A percentile compares a stretch with the other conserved stretches of the same genome.
These are phyloP conservation scores for Ginglymostoma cirratum DNA, from an alignment of 2,113 vertebrate genomes.

Conservation along the genomic window DNA sequence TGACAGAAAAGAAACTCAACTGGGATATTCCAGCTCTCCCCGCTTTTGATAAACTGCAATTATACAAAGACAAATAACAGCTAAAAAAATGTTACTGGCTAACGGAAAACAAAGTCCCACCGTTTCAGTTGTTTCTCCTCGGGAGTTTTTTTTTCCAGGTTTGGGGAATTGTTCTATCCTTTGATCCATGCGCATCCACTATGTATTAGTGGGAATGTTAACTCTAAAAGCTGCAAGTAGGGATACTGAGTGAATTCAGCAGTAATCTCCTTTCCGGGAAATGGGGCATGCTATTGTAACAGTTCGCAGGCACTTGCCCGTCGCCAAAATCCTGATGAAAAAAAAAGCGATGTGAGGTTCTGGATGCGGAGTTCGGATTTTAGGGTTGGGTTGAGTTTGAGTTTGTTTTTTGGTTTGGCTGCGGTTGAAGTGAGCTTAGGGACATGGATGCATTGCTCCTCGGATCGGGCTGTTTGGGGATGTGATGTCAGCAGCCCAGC, in stretches of 20 bases:
- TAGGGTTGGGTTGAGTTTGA: not conserved
- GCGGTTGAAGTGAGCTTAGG: not conserved
- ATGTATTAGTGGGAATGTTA: not conserved
- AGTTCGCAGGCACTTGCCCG: too few species aligned
- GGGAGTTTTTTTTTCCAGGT: not conserved
- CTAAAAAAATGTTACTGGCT: too few species aligned
- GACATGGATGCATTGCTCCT: not conserved
- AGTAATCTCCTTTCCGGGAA: too few species aligned
- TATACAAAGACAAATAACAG: not conserved
- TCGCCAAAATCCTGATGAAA: too few species aligned
- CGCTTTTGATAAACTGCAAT: not conserved
- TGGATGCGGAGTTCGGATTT: not conserved
- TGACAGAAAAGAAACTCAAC: too few species aligned
- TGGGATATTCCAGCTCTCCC: too few species aligned
- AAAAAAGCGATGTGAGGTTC: too few species aligned
- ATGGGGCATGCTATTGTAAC: too few species aligned
- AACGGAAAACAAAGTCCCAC: not conserved
- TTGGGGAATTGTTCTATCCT: not conserved
- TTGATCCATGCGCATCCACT: too few species aligned
- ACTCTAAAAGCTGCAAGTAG: not conserved
- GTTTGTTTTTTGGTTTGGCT: not conserved
- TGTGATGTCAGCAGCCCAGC: too few species aligned
- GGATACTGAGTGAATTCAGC: not conserved
- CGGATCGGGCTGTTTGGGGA: conserved; percentile 43
- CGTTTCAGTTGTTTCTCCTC: not conserved